Conservation (phyloP, 2,113 vertebrate genomes). For the Ochotona curzoniae region DNA sequence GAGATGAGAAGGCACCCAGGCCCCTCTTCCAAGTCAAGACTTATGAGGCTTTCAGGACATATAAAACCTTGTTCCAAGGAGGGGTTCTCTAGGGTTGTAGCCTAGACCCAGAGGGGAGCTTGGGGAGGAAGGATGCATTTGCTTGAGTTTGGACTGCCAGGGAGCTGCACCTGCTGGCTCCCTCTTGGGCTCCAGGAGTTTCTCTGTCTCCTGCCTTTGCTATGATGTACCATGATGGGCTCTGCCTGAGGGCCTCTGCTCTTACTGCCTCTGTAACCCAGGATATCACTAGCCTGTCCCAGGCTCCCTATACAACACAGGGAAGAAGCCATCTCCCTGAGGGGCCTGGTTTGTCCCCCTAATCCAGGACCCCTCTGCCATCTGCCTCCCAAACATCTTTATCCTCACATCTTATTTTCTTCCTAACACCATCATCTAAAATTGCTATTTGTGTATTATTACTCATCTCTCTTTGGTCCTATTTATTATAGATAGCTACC, state of each 20-base stretch:
- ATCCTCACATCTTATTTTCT: background rate
- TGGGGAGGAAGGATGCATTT: background rate
- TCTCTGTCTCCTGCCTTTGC: background rate
- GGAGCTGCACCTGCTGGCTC: background rate
- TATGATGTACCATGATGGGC: background rate
- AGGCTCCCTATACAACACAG: background rate
- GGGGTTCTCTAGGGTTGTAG: background rate
- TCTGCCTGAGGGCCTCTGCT: background rate
- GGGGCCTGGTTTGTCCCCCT: background rate
- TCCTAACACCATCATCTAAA: background rate
- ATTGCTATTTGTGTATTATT: background rate
- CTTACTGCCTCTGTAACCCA: background rate
- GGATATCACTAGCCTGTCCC: background rate
- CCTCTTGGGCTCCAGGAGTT: background rate
- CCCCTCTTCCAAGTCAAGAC: no score
- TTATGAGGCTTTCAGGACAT: background rate
- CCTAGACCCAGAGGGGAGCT: background rate
- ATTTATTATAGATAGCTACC: no score
- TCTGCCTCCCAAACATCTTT: background rate
- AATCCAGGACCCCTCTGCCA: accelerated
- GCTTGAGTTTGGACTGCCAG: background rate
- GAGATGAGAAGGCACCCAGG: no score
- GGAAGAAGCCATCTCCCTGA: background rate
- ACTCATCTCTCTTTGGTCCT: background rate
- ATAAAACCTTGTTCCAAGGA: background rate